Conservation (phyloP, 2,888 invertebrate species). For the Auanema sp. region DNA sequence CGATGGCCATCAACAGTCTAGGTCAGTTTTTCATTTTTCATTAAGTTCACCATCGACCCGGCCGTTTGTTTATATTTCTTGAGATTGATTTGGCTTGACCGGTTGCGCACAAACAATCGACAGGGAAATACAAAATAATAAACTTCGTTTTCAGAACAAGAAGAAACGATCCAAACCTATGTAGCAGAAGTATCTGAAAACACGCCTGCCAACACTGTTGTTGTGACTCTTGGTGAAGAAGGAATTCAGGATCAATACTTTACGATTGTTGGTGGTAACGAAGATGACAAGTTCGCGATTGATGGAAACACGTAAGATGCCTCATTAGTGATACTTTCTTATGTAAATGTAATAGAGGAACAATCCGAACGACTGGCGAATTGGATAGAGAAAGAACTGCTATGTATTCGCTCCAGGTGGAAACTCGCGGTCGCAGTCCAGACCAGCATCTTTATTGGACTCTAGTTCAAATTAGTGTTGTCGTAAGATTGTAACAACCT, state of each 20-base stretch:
- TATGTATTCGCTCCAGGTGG: conserved; percentile 86
- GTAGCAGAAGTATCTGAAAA: conserved; percentile 59
- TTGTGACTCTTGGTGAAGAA: conserved; percentile 54
- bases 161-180: conserved; percentile 57
- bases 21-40: neutral
- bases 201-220: conserved; percentile 58
- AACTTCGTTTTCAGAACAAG: conserved; percentile 24
- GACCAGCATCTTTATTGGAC: conserved; percentile 58
- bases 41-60: neutral
- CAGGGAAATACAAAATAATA: neutral
- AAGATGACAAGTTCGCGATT: conserved; percentile 57
- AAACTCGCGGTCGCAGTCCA: conserved; percentile 75
- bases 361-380: conserved; percentile 82
- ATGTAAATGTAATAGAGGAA: too few species aligned
- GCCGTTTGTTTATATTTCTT: neutral
- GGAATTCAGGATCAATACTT: conserved; percentile 40
- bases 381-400: conserved; percentile 83
- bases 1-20: neutral
- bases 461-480: conserved; percentile 82
- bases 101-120: neutral
- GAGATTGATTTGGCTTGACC: neutral
- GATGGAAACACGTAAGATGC: conserved; percentile 42
- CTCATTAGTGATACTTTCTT: neutral
- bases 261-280: conserved; percentile 58
- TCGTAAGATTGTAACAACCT: conserved; percentile 24